Conservation (phyloP, 2,888 invertebrate species). For the Loripinus fragilis region DNA sequence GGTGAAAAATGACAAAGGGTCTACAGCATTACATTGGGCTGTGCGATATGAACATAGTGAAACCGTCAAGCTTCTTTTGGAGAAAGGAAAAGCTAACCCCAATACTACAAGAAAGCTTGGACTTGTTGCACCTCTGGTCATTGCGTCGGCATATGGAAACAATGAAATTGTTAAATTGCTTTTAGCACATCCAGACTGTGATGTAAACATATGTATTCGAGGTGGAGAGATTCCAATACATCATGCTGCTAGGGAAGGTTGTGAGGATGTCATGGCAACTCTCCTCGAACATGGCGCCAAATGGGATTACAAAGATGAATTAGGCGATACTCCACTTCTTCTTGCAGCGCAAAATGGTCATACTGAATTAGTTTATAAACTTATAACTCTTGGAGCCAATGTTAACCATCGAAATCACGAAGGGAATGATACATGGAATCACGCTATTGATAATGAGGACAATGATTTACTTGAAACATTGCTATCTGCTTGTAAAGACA, state of each 20-base stretch:
- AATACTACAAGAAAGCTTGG: constrained; percentile 78
- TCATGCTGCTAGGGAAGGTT: constrained; percentile 82
- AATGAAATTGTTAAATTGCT: constrained; percentile 64
- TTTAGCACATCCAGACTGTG: constrained; percentile 58
- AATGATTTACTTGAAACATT: constrained; percentile 67
- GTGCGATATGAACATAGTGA: constrained; percentile 77
- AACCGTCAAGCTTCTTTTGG: constrained; percentile 71
- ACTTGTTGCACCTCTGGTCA: constrained; percentile 78
- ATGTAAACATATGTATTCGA: constrained; percentile 75
- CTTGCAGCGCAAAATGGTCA: constrained; percentile 77
- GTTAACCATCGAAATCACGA: constrained; percentile 74
- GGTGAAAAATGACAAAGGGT: constrained; percentile 80
- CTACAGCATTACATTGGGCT: constrained; percentile 82
- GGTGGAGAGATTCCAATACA: constrained; percentile 82
- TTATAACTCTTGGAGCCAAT: constrained; percentile 70
- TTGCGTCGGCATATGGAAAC: constrained; percentile 80
- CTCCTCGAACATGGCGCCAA: constrained; percentile 76
- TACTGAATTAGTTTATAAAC: constrained; percentile 67
- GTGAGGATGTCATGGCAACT: constrained; percentile 71
- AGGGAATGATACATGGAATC: constrained; percentile 79
- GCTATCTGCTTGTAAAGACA: constrained; percentile 30
- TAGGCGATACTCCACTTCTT: constrained; percentile 78
- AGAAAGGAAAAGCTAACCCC: constrained; percentile 75
- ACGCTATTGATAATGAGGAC: constrained; percentile 73
- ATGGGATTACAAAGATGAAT: constrained; percentile 79